These are phyloP conservation scores for Sapayoa aenigma DNA, from an alignment of 2,113 vertebrate species.

Conservation along the genomic window DNA sequence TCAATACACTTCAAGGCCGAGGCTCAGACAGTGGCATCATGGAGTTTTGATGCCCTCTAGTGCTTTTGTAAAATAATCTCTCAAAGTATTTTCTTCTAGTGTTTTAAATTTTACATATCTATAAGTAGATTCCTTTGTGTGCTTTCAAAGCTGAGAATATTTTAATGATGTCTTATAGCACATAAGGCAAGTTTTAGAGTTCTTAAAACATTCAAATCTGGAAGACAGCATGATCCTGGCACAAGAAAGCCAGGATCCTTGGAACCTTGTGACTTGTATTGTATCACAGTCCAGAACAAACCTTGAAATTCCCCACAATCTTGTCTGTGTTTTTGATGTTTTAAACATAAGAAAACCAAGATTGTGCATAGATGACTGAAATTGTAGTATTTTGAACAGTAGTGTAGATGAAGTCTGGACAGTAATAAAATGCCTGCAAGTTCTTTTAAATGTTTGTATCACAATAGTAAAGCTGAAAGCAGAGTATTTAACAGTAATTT, in stretches of 20 bases:
- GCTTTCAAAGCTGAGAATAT: background rate
- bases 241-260: background rate
- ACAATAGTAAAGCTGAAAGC: background rate
- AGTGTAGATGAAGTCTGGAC: background rate
- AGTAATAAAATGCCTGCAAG: background rate
- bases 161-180: background rate
- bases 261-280: background rate
- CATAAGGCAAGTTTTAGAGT: background rate
- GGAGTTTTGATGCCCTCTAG: conserved; percentile 62
- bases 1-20: background rate
- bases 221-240: background rate
- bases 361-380: background rate
- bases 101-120: background rate
- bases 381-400: background rate
- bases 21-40: background rate
- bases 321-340: background rate
- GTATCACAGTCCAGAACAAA: background rate
- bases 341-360: background rate
- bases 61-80: background rate
- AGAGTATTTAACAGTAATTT: background rate
- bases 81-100: background rate
- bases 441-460: background rate
- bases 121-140: background rate
- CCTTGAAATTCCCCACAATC: background rate
- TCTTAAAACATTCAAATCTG: background rate